A percentile compares a stretch with the other conserved stretches of the same genome.
Evolutionary conservation across 1,140 invertebrate genomes (phyloP).

Genomic region (Caenorhabditis inopinata): DNA sequence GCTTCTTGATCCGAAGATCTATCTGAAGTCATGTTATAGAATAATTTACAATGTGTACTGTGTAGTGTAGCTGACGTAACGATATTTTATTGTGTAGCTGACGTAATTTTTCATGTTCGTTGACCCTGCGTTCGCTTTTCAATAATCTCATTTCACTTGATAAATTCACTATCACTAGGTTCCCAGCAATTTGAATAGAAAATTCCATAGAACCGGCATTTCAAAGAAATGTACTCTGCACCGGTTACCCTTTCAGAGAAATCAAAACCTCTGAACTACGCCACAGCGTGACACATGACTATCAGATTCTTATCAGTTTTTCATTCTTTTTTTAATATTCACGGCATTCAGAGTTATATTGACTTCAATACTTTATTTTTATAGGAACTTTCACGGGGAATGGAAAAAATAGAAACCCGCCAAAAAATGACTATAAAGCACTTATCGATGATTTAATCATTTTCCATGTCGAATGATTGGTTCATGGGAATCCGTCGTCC

Average conservation of each 20-base stretch:
- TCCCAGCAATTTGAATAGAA: not conserved
- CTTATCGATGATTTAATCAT: not conserved
- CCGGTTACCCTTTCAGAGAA: not conserved
- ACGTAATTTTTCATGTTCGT: too few species aligned
- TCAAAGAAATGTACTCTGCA: not conserved
- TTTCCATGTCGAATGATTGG: constrained; percentile 15
- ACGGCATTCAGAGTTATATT: not conserved
- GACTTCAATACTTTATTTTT: too few species aligned
- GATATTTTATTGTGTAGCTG: too few species aligned
- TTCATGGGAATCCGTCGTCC: not conserved
- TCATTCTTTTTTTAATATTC: not conserved
- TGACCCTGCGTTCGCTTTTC: too few species aligned
- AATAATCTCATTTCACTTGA: not conserved
- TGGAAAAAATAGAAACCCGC: not conserved
- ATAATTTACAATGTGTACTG: too few species aligned
- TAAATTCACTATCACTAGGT: not conserved
- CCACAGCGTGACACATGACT: not conserved
- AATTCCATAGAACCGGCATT: not conserved
- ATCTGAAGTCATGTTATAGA: too few species aligned
- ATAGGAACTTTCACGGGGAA: too few species aligned
- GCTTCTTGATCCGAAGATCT: too few species aligned
- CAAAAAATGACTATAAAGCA: not conserved
- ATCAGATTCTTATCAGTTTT: not conserved
- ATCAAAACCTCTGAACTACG: not conserved
- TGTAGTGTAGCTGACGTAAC: too few species aligned